Conservation (phyloP, 2,797 vertebrate species). For the Tarsius wallacei region DNA sequence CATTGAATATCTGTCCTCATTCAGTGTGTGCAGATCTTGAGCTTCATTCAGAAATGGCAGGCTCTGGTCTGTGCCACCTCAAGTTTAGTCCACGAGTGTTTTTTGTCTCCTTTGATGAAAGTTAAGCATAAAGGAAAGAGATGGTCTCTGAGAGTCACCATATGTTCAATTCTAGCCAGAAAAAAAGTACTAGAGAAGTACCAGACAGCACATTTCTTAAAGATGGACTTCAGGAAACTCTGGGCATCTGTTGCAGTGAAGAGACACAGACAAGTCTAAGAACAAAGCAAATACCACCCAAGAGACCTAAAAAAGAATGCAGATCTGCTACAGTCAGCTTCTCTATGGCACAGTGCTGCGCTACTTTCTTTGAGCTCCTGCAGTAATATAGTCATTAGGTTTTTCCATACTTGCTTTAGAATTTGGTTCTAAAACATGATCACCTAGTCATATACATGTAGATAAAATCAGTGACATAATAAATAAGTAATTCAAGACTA, state of each 20-base stretch:
- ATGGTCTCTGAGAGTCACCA: background rate
- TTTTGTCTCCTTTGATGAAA: background rate
- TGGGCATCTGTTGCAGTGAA: background rate
- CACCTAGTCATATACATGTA: background rate
- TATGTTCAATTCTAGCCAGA: background rate
- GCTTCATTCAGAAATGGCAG: background rate
- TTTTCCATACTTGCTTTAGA: background rate
- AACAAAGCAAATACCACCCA: background rate
- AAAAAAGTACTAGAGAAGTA: background rate
- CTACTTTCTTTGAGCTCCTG: background rate
- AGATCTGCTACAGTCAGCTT: background rate
- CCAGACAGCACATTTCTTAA: background rate
- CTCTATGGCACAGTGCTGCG: too few relatives aligned
- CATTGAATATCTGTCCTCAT: background rate
- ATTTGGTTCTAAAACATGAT: slow-evolving; percentile 25
- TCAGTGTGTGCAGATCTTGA: background rate
- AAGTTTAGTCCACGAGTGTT: background rate
- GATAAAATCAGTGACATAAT: background rate
- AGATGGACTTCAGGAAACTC: background rate
- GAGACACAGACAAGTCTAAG: background rate
- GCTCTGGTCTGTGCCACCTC: background rate
- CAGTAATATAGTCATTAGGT: background rate
- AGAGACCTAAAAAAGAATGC: background rate
- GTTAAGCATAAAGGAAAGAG: background rate
- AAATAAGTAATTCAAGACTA: background rate